phyloP scores from a whole-genome alignment of 2,797 vertebrate species.

The Amazonetta brasiliensis region DNA sequence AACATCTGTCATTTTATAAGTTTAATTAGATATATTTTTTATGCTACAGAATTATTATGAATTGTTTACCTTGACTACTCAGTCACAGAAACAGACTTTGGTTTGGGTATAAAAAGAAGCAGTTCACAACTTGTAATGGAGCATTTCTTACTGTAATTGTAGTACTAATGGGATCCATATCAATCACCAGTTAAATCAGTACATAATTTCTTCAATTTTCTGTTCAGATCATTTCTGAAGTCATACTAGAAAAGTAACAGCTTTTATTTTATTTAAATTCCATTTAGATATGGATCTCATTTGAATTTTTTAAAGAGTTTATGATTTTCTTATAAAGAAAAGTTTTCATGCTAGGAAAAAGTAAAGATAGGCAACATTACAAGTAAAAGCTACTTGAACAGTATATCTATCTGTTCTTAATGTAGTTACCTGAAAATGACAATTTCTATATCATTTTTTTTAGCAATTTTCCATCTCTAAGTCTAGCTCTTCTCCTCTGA shows the following conservation, averaged over 20 bases:
- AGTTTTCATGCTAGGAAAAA: not conserved
- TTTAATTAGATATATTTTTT: not conserved
- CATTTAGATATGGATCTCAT: not conserved
- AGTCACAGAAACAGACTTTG: not conserved
- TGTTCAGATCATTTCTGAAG: conserved; percentile 12
- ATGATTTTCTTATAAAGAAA: not conserved
- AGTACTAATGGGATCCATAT: not conserved
- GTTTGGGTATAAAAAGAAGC: conserved; percentile 3
- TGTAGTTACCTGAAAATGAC: not conserved
- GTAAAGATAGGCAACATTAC: not conserved
- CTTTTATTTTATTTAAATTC: not conserved
- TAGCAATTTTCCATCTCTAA: not conserved
- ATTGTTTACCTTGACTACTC: not conserved
- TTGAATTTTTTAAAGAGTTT: not conserved
- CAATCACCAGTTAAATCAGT: not conserved
- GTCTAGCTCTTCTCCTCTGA: not conserved
- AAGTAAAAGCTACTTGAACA: not conserved
- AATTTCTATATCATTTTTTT: not conserved
- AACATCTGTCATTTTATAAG: not conserved
- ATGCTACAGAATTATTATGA: not conserved
- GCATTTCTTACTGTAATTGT: not conserved
- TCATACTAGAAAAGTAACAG: not conserved
- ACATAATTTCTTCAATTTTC: not conserved
- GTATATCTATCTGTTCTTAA: not conserved
- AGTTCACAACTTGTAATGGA: not conserved